phyloP scores from a whole-genome alignment of 2,113 vertebrate genomes.

The Thryonomys swinderianus region DNA sequence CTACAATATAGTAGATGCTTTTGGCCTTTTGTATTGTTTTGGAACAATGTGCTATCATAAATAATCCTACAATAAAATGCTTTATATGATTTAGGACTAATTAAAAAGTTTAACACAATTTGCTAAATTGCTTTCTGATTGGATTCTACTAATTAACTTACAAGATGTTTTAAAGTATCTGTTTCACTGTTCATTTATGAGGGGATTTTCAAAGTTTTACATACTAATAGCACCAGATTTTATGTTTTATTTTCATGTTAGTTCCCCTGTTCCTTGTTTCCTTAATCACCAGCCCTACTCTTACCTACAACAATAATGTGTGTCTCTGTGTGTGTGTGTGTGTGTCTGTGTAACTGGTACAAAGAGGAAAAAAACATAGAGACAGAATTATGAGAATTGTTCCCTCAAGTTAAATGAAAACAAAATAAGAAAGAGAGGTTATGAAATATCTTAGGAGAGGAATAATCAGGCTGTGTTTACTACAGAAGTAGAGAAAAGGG shows the following conservation, averaged over 20 bases:
- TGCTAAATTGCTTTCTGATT: constrained; percentile 19
- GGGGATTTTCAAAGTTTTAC: not conserved
- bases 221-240: not conserved
- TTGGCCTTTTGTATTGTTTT: constrained; percentile 30
- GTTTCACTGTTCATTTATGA: not conserved
- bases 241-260: not conserved
- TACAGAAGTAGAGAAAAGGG: not conserved
- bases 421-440: not conserved
- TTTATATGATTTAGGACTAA: not conserved
- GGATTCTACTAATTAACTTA: not conserved
- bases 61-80: not conserved
- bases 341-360: not conserved
- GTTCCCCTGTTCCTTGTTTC: not conserved
- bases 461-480: not conserved
- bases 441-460: not conserved
- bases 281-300: not conserved
- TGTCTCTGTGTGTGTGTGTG: not conserved
- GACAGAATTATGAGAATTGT: constrained; percentile 8
- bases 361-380: not conserved
- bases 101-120: constrained; percentile 20
- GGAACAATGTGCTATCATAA: not conserved
- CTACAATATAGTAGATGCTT: not conserved
- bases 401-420: not conserved
- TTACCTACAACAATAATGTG: not conserved
- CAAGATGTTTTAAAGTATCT: not conserved